Evolutionary conservation across 2,797 vertebrate species (phyloP).

Genomic region (Scleropages formosus): DNA sequence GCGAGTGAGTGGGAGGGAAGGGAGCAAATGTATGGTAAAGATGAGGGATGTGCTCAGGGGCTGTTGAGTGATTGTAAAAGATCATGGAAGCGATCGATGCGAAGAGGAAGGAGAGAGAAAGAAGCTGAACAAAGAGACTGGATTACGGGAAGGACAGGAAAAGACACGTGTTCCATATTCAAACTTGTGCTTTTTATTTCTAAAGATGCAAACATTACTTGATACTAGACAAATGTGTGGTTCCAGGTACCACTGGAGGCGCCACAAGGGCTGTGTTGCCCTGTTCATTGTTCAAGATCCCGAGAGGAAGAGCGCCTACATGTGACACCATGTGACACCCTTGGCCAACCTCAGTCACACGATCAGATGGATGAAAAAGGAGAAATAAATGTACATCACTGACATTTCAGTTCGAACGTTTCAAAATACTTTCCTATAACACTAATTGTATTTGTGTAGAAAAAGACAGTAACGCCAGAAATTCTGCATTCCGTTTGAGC

Average conservation of each 20-base stretch:
- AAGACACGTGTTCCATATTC: neutral
- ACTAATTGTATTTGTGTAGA: too few relatives aligned
- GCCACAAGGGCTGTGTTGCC: slow-evolving; percentile 69
- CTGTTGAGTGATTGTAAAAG: neutral
- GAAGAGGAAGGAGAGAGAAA: neutral
- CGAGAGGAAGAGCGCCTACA: slow-evolving; percentile 71
- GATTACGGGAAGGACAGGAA: neutral
- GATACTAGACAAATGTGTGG: slow-evolving; percentile 3
- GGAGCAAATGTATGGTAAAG: neutral
- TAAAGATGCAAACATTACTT: neutral
- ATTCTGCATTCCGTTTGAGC: neutral
- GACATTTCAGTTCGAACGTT: too few relatives aligned
- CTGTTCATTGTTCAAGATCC: slow-evolving; percentile 82
- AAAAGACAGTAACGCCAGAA: neutral
- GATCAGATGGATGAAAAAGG: too few relatives aligned
- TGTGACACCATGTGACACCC: neutral
- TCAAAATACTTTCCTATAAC: neutral
- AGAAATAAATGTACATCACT: too few relatives aligned
- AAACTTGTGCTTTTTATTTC: neutral
- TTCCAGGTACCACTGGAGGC: slow-evolving; percentile 81
- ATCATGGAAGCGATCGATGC: neutral
- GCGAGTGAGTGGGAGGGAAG: slow-evolving; percentile 68
- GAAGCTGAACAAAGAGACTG: too few relatives aligned
- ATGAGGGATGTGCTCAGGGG: neutral
- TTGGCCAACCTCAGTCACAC: too few relatives aligned